phyloP scores from a whole-genome alignment of 2,797 vertebrate genomes.

The Molothrus ater region DNA sequence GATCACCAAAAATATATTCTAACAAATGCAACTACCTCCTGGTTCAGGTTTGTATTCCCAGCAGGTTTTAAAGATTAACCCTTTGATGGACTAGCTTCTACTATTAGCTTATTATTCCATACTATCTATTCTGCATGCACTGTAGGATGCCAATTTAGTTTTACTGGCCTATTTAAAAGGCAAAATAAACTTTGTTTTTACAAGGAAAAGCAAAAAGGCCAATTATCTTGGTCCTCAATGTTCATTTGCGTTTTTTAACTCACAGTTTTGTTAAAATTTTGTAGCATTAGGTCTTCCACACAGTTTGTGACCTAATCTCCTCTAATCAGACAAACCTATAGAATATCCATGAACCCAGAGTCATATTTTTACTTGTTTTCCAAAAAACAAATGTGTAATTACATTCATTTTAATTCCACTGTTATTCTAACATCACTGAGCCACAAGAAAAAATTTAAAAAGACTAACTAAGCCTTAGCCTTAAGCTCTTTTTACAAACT shows the following conservation, averaged over 20 bases:
- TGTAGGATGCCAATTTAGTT: constrained; percentile 54
- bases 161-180: constrained; percentile 65
- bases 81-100: background rate
- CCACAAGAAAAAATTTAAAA: background rate
- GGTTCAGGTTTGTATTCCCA: background rate
- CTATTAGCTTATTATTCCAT: background rate
- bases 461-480: background rate
- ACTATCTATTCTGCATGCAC: constrained; percentile 40
- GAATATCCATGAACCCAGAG: background rate
- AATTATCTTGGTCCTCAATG: constrained; percentile 37
- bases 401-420: background rate
- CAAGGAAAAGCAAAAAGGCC: constrained; percentile 61
- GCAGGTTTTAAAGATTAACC: background rate
- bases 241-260: constrained; percentile 47
- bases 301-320: background rate
- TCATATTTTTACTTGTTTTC: background rate
- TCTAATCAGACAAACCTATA: background rate
- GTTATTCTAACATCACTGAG: background rate
- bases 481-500: background rate
- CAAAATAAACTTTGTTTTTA: constrained; percentile 67
- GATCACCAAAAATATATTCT: background rate
- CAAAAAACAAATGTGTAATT: background rate
- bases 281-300: constrained; percentile 19
- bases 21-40: background rate
- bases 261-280: constrained; percentile 28